A percentile compares a stretch with the other conserved stretches of the same genome.
Conservation (phyloP, 2,888 invertebrate genomes). For the Trichogramma dendrolimi region DNA sequence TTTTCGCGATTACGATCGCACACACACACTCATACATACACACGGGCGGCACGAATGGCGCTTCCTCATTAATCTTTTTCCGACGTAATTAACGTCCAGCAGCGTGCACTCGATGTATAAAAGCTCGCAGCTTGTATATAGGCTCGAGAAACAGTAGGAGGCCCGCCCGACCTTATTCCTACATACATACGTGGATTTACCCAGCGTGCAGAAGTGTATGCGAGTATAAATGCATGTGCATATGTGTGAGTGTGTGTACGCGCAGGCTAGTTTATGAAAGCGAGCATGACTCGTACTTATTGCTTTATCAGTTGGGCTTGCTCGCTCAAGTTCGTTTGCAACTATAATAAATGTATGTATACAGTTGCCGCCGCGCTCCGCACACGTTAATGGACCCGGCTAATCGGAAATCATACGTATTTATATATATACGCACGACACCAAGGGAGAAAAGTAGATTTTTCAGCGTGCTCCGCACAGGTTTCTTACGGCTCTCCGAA, state of each 20-base stretch:
- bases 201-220: neutral
- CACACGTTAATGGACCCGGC: no score
- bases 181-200: no score
- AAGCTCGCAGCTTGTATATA: neutral
- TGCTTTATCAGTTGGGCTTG: no score
- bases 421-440: no score
- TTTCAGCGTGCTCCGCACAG: no score
- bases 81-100: constrained; percentile 41
- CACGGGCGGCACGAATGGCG: constrained; percentile 6
- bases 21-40: neutral
- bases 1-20: constrained; percentile 35
- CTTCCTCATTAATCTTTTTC: constrained; percentile 43
- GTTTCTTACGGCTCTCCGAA: no score
- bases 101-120: constrained; percentile 35
- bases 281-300: constrained; percentile 22
- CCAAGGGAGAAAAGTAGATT: no score
- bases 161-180: no score
- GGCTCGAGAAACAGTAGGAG: neutral
- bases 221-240: neutral
- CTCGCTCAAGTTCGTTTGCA: no score
- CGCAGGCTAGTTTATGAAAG: constrained; percentile 16
- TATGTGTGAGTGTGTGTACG: neutral
- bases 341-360: no score
- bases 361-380: no score
- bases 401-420: no score